phyloP scores from a whole-genome alignment of 2,888 invertebrate species.

The Eueremaeus valkanovi region DNA sequence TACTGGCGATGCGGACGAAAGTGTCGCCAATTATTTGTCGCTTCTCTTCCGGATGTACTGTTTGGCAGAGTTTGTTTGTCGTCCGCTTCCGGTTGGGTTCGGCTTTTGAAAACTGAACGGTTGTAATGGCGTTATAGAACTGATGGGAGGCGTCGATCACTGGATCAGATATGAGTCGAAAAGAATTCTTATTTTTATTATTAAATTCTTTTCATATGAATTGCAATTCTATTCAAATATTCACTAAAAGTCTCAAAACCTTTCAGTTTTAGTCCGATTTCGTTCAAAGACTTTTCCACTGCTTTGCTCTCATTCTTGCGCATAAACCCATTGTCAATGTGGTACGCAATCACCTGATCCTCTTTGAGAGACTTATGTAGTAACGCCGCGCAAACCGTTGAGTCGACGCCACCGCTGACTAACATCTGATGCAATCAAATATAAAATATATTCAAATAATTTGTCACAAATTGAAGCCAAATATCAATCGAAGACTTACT shows the following conservation, averaged over 20 bases:
- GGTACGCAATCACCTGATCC: conserved; percentile 81
- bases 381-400: conserved; percentile 97
- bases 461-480: not conserved
- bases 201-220: no score
- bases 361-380: conserved; percentile 76
- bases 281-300: conserved; percentile 76
- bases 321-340: conserved; percentile 99
- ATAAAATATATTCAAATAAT: not conserved
- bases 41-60: conserved; percentile 92
- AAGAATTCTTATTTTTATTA: no score
- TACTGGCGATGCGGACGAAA: conserved; percentile 77
- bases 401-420: conserved; percentile 97
- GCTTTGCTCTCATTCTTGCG: conserved; percentile 86
- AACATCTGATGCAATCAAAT: conserved; percentile 53
- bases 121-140: conserved; percentile 68
- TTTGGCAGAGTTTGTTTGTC: conserved; percentile 79
- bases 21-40: conserved; percentile 98
- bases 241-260: conserved; percentile 49
- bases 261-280: conserved; percentile 75
- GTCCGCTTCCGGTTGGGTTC: conserved; percentile 60
- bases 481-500: conserved; percentile 59
- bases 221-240: no score
- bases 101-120: conserved; percentile 63
- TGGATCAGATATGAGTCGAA: no score
- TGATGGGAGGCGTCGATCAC: conserved; percentile 58